Evolutionary conservation across 2,888 invertebrate genomes (phyloP).

Genomic region (Lochmaea crataegi): DNA sequence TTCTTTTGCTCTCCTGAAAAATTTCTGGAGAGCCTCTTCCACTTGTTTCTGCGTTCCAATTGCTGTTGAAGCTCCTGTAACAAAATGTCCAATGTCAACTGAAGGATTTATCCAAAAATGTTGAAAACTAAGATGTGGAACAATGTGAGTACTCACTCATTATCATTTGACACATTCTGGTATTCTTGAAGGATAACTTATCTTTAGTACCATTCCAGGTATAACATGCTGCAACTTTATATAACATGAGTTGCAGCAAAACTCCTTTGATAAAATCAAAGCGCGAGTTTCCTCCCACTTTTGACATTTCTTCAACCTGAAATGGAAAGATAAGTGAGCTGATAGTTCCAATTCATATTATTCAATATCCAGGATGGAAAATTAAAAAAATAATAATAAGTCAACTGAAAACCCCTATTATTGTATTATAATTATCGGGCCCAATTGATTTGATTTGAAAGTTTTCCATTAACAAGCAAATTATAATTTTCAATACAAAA

Average conservation of each 20-base stretch:
- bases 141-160: no score
- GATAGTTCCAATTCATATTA: not conserved
- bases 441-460: conserved; percentile 9
- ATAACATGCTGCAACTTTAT: not conserved
- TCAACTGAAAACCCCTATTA: not conserved
- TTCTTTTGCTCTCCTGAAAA: not conserved
- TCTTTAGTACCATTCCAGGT: no score
- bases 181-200: no score
- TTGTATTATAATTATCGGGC: not conserved
- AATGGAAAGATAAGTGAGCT: conserved; percentile 6
- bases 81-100: conserved; percentile 11
- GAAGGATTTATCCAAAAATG: conserved; percentile 10
- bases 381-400: no score
- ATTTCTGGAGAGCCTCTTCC: conserved; percentile 17
- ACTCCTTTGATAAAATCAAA: conserved; percentile 15
- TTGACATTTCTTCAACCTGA: conserved; percentile 7
- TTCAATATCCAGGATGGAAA: no score
- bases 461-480: conserved; percentile 8
- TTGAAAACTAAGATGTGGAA: not conserved
- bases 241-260: not conserved
- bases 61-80: conserved; percentile 11
- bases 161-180: no score
- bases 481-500: conserved; percentile 11
- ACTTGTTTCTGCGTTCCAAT: conserved; percentile 15
- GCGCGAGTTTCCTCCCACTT: conserved; percentile 14